Evolutionary conservation across 2,797 vertebrate genomes (phyloP), one percentile per base, ranked within the genome.

Genomic region (Acanthurus leucopareius): DNA sequence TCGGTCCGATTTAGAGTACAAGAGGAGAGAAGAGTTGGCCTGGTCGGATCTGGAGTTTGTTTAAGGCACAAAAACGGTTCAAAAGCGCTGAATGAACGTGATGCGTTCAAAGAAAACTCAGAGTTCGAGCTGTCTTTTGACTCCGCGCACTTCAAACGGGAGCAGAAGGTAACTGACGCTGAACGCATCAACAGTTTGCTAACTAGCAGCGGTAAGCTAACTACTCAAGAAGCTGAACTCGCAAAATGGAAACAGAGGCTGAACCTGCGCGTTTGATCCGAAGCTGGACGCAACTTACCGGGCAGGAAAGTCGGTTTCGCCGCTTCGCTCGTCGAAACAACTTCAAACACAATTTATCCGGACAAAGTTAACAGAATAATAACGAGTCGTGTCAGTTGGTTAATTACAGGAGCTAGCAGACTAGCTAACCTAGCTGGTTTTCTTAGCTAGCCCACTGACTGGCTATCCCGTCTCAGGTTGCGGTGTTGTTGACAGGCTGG

Each of bases 381-480:
- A 8, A 47, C 52, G 32, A 77, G 52, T 67, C n/a, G 61, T 73
- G 35, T 56, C 56, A 85, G 53, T 69, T 25, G 14, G 62, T 75
- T 81, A 25, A 28, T 16, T 25, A 25, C 25, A 25, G 25, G 25
- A 25, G 25, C 25, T 89, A 89, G 69, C 82, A 3, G 57, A 57
- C 60, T 0, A 35, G 91, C 91, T 91, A 89, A 90, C 48, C 80
- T 86, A 81, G 87, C 91, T 82, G 88, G 86, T 53, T 92, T 84
- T 83, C 57, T 82, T 60, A 79, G 91, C 89, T 80, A 85, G 86
- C 87, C 82, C 32, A 79, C 65, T 56, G 82, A 72, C 47, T 85
- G 77, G 77, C 87, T 89, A 62, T 85, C 92, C 89, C 85, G 89
- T 91, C 85, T 93, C 93, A 93, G 93, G 92, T 93, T 94, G 88